Base-by-base conservation (phyloP, 2,113 vertebrate genomes). In the Pseudolaguvia tuberculata region DNA sequence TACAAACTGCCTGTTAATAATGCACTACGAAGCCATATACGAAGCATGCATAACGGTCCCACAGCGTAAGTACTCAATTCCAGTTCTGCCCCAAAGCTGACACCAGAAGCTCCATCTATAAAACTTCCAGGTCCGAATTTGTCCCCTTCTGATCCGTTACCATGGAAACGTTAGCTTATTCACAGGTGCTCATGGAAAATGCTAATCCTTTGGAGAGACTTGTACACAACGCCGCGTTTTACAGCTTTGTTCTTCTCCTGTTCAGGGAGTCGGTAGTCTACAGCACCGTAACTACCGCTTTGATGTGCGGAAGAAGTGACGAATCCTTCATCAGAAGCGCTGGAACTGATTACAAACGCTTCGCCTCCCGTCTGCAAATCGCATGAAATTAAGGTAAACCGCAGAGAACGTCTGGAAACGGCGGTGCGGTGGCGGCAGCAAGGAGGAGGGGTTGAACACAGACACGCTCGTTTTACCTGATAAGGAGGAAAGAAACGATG, bases 281-380 rank as follows among this genome's bases (percentile, higher is more conserved):
- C 47, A 35, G 20, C 55, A 18, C n/a, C 48, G 75, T 81, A 80
- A 80, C 68, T 1, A 7, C 18, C 15, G 57, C 81, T 83, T 82
- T 83, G 82, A 82, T 85, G 74, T 79, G 75, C 18, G 52, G 58
- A 79, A 65, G n/a, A 65, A 68, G 42, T 66, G 1, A n/a, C 25
- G 29, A 50, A 50, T 73, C 55, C 57, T 71, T 58, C 29, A 73
- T 72, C 75, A 73, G 70, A n/a, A 51, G 70, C 55, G 78, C 78
- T 63, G 23, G 52, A 56, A 76, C 51, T 57, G 75, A 83, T 83
- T 82, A 81, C 78, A 74, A 61, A 73, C 42, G 81, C 70, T 29
- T 25, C 51, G 45, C 66, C 52, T 69, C 67, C 51, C 39, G 72
- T 72, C 72, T 57, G 48, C 50, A 62, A 79, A 76, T 73, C 56